phyloP scores from a whole-genome alignment of 2,888 invertebrate genomes.

The Aphrophora alni region DNA sequence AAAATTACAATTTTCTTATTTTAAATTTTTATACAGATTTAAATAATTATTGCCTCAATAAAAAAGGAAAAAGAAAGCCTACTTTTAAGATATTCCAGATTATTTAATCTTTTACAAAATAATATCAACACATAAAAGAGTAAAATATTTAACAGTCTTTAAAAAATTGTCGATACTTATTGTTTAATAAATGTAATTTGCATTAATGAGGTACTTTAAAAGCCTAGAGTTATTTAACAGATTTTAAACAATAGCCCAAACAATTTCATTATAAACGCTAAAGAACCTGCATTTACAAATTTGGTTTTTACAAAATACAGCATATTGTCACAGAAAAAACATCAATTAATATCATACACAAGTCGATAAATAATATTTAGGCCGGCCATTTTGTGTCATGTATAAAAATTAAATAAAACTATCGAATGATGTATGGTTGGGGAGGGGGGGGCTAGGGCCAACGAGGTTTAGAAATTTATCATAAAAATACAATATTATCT shows the following conservation, averaged over 20 bases:
- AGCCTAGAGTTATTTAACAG: neutral
- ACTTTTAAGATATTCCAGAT: too few relatives aligned
- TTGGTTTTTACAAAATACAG: neutral
- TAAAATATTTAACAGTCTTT: too few relatives aligned
- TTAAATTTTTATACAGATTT: too few relatives aligned
- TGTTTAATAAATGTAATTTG: too few relatives aligned
- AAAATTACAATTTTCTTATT: too few relatives aligned
- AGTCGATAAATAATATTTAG: conserved; percentile 19
- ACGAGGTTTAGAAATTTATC: neutral
- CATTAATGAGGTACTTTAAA: neutral
- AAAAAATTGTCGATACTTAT: too few relatives aligned
- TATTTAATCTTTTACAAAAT: too few relatives aligned
- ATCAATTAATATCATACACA: conserved; percentile 16
- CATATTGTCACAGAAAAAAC: conserved; percentile 35
- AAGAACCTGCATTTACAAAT: conserved; percentile 16
- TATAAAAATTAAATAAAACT: neutral
- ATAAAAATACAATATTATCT: conserved; percentile 32
- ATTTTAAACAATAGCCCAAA: neutral
- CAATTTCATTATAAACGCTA: neutral
- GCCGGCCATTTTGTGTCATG: conserved; percentile 14
- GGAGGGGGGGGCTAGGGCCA: neutral
- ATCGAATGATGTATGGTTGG: too few relatives aligned
- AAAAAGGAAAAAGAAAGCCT: too few relatives aligned
- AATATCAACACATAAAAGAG: too few relatives aligned
- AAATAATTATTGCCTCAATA: too few relatives aligned